Base-by-base conservation (phyloP, 1,140 invertebrate species). In the Papilio helenus region DNA sequence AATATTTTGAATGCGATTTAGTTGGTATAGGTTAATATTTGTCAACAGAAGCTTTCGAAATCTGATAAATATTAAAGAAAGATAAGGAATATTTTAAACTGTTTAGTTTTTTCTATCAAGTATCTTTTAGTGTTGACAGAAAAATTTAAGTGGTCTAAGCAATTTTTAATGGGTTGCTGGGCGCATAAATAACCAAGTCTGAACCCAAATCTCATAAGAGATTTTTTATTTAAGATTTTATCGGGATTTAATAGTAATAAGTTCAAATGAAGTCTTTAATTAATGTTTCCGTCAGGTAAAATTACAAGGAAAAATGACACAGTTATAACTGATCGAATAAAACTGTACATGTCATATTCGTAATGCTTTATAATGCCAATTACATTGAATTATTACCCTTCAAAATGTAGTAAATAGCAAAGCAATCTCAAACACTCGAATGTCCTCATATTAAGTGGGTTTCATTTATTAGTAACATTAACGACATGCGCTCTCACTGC, bases 391-490 rank as follows among this genome's bases (percentile, higher is more conserved):
- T n/a, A 26, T 61, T 61, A 12, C 12, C 20, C 20, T 23, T 61
- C 20, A 14, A 61, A 29, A 26, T 61, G 9, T 55, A 26, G 58
- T 26, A 26, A 61, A 61, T 61, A 61, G 20, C 12, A 26, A 61
- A 61, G 58, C 58, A 61, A 61, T 61, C 23, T 61, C 10, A 34
- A 16, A 29, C 14, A 3, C 3, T 29, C 26, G 14, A 68, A 29
- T 29, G 61, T 88, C 79, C 87, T 85, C 84, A 84, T 85, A 87
- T 84, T 84, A 84, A 89, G 88, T 88, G 85, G 90, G 88, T 90
- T 86, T 86, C 90, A 91, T 93, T 91, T 84, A 90, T 93, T 90
- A 88, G 82, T 87, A 89, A 90, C 87, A 87, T 91, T 93, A 93
- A 93, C 91, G 91, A 93, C 88, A 90, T 81, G 73, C 86, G 88